Percentiles rank a stretch among this genome's conserved stretches.
These are phyloP conservation scores for Baryphthengus martii DNA, from an alignment of 2,113 vertebrate genomes.

Conservation along the genomic window DNA sequence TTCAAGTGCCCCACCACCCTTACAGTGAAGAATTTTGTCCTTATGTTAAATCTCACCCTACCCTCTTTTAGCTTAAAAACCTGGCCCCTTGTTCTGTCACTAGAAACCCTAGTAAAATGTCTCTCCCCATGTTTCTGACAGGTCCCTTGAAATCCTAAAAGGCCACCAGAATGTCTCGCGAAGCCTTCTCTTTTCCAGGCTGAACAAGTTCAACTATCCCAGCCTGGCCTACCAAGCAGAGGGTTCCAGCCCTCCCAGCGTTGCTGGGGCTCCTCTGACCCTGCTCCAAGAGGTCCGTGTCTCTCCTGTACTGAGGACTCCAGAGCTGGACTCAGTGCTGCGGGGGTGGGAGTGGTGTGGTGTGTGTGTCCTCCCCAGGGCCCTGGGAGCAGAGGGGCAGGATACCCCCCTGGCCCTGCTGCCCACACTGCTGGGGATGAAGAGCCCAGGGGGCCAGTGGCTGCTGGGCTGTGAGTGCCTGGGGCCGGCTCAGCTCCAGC, in stretches of 20 bases:
- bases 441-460: rapidly evolving
- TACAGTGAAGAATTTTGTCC: rapidly evolving
- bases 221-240: not conserved
- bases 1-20: not conserved
- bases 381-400: no score
- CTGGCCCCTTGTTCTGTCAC: rapidly evolving
- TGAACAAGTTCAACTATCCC: not conserved
- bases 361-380: no score
- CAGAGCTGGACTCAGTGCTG: no score
- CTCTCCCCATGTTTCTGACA: not conserved
- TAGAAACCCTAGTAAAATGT: rapidly evolving
- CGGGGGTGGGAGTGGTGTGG: no score
- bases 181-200: not conserved
- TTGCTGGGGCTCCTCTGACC: no score
- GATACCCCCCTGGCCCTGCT: not conserved
- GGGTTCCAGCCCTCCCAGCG: not conserved
- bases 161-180: rapidly evolving
- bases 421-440: no score
- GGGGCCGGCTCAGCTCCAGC: rapidly evolving
- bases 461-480: rapidly evolving
- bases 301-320: no score
- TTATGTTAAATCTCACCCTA: not conserved
- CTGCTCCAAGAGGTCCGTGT: no score
- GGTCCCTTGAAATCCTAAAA: no score
- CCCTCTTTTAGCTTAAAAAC: not conserved